Percentiles rank a stretch among this genome's conserved stretches.
Conservation (phyloP, 1,140 invertebrate species). For the Battus philenor region DNA sequence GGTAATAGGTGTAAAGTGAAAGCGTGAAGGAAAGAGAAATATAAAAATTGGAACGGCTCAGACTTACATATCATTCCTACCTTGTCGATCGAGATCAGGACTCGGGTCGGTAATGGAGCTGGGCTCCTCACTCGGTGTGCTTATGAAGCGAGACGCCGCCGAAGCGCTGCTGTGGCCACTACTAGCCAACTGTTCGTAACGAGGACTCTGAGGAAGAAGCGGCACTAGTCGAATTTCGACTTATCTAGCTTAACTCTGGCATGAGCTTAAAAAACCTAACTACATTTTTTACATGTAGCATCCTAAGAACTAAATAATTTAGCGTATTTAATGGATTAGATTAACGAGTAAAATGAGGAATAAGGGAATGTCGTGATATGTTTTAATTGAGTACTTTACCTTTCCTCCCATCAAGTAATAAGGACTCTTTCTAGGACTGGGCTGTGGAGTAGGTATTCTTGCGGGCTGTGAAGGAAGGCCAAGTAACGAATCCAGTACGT, state of each 20-base stretch:
- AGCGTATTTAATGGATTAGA: neutral
- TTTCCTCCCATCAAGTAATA: conserved; percentile 81
- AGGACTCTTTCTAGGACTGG: conserved; percentile 80
- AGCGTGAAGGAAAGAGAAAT: conserved; percentile 43
- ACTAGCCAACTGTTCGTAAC: conserved; percentile 68
- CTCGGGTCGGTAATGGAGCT: conserved; percentile 65
- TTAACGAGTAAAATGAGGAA: neutral
- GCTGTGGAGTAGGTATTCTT: conserved; percentile 77
- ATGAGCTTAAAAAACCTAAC: neutral
- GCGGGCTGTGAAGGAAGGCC: conserved; percentile 86
- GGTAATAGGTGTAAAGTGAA: conserved; percentile 12
- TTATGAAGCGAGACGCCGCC: conserved; percentile 51
- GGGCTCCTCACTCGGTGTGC: conserved; percentile 54
- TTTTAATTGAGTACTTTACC: conserved; percentile 67
- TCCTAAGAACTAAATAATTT: neutral
- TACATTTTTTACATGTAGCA: neutral
- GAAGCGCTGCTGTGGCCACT: conserved; percentile 68
- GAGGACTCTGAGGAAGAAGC: conserved; percentile 52
- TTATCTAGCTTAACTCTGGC: neutral
- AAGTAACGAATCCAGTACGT: conserved; percentile 93
- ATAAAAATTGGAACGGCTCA: conserved; percentile 74
- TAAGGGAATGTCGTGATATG: no score
- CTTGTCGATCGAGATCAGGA: conserved; percentile 67
- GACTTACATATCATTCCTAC: conserved; percentile 77
- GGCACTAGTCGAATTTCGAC: neutral